These are phyloP conservation scores for Cephalopterus ornatus DNA, from an alignment of 2,113 vertebrate genomes.

Conservation along the genomic window DNA sequence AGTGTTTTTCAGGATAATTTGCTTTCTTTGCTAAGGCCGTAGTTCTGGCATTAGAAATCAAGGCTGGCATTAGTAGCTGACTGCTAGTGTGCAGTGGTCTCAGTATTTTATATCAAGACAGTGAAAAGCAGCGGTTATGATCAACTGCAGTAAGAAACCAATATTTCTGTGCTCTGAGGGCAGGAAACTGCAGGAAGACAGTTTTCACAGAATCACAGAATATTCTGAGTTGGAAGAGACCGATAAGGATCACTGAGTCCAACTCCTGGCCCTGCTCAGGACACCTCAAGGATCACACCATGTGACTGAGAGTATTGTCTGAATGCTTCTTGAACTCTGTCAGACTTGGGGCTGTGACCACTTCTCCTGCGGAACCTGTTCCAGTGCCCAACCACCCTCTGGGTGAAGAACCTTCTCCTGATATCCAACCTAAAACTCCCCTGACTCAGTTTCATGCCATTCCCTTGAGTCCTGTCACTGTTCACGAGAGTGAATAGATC, in stretches of 20 bases:
- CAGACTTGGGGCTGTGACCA: background rate
- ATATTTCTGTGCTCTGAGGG: background rate
- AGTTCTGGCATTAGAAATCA: background rate
- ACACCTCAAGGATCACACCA: background rate
- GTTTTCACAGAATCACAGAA: background rate
- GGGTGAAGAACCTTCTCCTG: background rate
- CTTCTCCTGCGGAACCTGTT: background rate
- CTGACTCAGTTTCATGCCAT: background rate
- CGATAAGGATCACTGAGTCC: background rate
- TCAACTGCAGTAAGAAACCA: background rate
- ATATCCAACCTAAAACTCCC: background rate
- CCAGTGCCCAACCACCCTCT: background rate
- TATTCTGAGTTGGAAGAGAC: background rate
- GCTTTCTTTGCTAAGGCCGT: background rate
- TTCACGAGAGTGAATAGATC: background rate
- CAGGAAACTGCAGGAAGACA: background rate
- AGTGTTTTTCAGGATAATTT: background rate
- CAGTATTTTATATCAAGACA: background rate
- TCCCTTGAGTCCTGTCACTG: accelerated
- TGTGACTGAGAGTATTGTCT: background rate
- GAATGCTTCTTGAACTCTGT: background rate
- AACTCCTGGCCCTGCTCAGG: background rate
- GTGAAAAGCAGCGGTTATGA: background rate
- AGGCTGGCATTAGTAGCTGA: background rate
- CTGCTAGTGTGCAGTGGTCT: background rate